Evolutionary conservation across 2,888 invertebrate species (phyloP), one percentile per base, ranked within the genome.

Genomic region (Drosophila kambysellisi): DNA sequence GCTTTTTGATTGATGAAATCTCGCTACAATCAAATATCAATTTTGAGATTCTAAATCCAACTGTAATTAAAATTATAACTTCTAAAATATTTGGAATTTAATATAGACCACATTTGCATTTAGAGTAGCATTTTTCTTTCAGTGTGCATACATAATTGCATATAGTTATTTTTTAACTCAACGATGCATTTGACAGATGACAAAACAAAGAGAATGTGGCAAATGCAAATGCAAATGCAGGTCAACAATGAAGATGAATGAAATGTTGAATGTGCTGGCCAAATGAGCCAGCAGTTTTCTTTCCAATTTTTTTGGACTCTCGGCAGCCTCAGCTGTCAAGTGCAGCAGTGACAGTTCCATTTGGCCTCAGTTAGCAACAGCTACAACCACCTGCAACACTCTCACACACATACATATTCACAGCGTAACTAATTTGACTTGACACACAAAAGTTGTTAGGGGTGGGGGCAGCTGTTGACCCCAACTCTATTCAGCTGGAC

Each of bases 171-270:
- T 46, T 20, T 15, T 4, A 71, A 74, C 58, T 68, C 73, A 82
- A 57, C 70, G 58, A 72, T 78, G 73, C 85, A 80, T 78, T 74
- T 86, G 89, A 87, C 85, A 78, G 83, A 89, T 81, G 90, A 79
- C 86, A 81, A 61, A 79, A 79, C 75, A 74, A 65, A 73, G 71
- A 51, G 67, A 74, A 61, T 71, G 60, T 70, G 82, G 72, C 87
- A 81, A 68, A 83, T 82, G 75, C 80, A 81, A 68, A 83, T 82
- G 75, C 80, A 80, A 73, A 77, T 73, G 87, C 64, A 54, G 62
- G 63, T 56, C 54, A 39, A 53, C 68, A 83, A 82, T 81, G 76
- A 89, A 82, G 89, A 86, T 84, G 88, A 81, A 89, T 84, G 86
- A 70, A 61, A 56, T 52, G 66, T 20, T 67, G 64, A 68, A 37